These are phyloP conservation scores for Euzetes globulus DNA, from an alignment of 2,888 invertebrate species.

Conservation along the genomic window DNA sequence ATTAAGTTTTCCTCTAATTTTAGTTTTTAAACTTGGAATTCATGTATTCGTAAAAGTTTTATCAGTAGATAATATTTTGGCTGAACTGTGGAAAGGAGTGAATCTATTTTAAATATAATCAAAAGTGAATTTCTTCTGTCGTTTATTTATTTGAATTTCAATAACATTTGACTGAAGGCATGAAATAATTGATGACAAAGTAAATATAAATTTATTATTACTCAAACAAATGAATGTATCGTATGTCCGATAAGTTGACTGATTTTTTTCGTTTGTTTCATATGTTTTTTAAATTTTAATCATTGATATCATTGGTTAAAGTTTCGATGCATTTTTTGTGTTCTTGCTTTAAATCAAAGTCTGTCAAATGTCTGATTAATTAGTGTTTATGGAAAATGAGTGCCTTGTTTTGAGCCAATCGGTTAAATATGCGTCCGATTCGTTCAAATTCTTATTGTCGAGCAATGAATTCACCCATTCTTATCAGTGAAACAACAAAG, in stretches of 20 bases:
- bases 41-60: not conserved
- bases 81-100: no score
- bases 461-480: not conserved
- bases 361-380: no score
- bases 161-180: not conserved
- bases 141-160: not conserved
- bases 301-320: not conserved
- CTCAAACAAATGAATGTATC: not conserved
- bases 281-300: not conserved
- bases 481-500: not conserved
- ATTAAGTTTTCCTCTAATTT: not conserved
- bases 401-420: not conserved
- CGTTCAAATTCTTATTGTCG: not conserved
- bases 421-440: constrained; percentile 1
- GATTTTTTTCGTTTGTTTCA: not conserved
- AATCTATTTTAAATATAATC: no score
- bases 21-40: not conserved
- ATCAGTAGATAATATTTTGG: no score
- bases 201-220: not conserved
- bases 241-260: not conserved
- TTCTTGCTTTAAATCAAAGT: no score
- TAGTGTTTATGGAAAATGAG: not conserved
- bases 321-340: no score
- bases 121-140: no score
- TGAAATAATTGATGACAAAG: not conserved